phyloP scores from a whole-genome alignment of 2,113 vertebrate genomes.

The Noturus placidus region DNA sequence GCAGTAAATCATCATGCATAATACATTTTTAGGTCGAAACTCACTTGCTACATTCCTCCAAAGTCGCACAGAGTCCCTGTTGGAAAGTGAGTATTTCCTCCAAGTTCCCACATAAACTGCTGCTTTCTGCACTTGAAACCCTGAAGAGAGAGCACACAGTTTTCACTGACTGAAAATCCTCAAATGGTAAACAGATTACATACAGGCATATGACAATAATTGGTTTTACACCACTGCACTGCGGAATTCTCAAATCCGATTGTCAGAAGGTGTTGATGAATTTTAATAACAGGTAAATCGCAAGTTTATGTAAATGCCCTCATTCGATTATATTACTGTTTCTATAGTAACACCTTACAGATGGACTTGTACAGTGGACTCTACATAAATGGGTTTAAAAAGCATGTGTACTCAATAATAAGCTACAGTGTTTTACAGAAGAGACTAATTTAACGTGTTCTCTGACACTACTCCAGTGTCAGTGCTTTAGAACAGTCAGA shows the following conservation, averaged over 20 bases:
- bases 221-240: not conserved
- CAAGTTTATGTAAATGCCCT: not conserved
- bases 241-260: not conserved
- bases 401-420: not conserved
- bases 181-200: conserved; percentile 1
- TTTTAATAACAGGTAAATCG: not conserved
- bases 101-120: conserved; percentile 85
- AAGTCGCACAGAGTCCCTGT: conserved; percentile 84
- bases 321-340: not conserved
- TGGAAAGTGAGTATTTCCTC: conserved; percentile 94
- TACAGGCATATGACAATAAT: not conserved
- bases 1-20: not conserved
- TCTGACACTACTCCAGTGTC: no score
- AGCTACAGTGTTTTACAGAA: not conserved
- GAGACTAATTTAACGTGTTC: not conserved
- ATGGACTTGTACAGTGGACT: not conserved
- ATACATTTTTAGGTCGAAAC: conserved; percentile 48
- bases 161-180: conserved; percentile 1
- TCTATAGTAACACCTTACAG: not conserved
- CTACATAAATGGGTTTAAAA: not conserved
- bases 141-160: conserved; percentile 63
- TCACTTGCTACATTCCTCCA: conserved; percentile 96
- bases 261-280: not conserved
- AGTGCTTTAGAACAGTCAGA: not conserved
- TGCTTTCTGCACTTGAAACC: conserved; percentile 79